phyloP scores from a whole-genome alignment of 1,140 invertebrate species.

The Drosophila funebris region DNA sequence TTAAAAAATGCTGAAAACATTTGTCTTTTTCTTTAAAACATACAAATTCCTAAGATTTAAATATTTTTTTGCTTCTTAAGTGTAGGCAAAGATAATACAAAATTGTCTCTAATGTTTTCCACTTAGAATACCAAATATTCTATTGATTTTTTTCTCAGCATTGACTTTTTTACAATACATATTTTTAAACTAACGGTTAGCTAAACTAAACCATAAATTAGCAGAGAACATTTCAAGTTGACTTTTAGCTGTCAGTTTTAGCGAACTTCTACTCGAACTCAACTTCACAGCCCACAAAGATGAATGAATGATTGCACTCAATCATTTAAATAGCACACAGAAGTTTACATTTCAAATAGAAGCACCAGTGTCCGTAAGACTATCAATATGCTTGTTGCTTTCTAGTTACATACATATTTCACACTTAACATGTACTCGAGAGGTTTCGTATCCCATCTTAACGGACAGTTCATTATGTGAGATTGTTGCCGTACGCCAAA shows the following conservation, averaged over 20 bases:
- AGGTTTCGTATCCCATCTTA: constrained; percentile 23
- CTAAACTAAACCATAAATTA: not conserved
- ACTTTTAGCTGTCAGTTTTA: not conserved
- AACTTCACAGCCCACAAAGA: not conserved
- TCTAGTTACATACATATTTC: constrained; percentile 33
- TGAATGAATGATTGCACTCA: constrained; percentile 20
- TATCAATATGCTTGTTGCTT: constrained; percentile 37
- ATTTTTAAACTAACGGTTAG: not conserved
- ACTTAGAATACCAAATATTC: too few relatives aligned
- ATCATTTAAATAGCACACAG: constrained; percentile 36
- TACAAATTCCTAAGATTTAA: too few relatives aligned
- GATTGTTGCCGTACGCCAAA: constrained; percentile 29
- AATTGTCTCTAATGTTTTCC: too few relatives aligned
- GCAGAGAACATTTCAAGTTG: not conserved
- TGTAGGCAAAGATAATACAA: too few relatives aligned
- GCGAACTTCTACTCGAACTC: not conserved
- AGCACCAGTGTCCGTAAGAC: not conserved
- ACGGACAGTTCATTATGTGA: constrained; percentile 45
- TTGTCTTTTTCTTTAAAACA: too few relatives aligned
- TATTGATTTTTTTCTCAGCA: not conserved
- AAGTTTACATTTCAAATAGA: constrained; percentile 11
- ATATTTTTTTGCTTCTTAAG: too few relatives aligned
- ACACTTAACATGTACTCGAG: constrained; percentile 35
- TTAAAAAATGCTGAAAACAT: too few relatives aligned
- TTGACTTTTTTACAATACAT: not conserved